Conservation (phyloP, 2,797 vertebrate genomes). For the Mastacembelus armatus region DNA sequence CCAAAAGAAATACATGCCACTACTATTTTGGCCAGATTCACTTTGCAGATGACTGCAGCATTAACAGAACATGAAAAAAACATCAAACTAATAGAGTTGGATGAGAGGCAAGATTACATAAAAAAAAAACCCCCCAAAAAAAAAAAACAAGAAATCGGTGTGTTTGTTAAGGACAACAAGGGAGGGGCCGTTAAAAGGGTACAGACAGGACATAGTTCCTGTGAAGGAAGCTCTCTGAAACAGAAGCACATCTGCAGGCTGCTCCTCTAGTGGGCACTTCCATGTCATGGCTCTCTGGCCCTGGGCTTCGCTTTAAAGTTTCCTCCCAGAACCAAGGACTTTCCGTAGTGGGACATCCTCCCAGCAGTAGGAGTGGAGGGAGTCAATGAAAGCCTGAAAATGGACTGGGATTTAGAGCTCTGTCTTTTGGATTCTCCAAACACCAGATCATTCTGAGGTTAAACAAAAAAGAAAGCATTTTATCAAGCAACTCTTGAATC, state of each 20-base stretch:
- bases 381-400: constrained; percentile 46
- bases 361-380: constrained; percentile 52
- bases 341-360: constrained; percentile 81
- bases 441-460: constrained; percentile 48
- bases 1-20: constrained; percentile 40
- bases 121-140: too few relatives aligned
- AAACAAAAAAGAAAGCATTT: constrained; percentile 27
- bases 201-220: constrained; percentile 73
- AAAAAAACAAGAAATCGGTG: background rate
- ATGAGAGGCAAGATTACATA: too few relatives aligned
- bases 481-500: background rate
- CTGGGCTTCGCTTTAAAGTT: constrained; percentile 64
- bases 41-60: constrained; percentile 16
- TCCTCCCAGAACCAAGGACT: constrained; percentile 83
- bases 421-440: constrained; percentile 32
- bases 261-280: constrained; percentile 73
- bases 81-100: background rate
- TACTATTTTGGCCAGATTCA: constrained; percentile 10
- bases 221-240: constrained; percentile 78
- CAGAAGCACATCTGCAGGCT: constrained; percentile 79
- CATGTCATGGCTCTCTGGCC: constrained; percentile 74
- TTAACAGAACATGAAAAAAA: constrained; percentile 3
- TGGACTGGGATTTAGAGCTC: constrained; percentile 31
- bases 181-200: constrained; percentile 54
- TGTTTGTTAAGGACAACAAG: constrained; percentile 43